Percentiles rank a stretch among this genome's conserved stretches.
Evolutionary conservation across 2,113 vertebrate species (phyloP).

Genomic region (Rhinogobius similis): DNA sequence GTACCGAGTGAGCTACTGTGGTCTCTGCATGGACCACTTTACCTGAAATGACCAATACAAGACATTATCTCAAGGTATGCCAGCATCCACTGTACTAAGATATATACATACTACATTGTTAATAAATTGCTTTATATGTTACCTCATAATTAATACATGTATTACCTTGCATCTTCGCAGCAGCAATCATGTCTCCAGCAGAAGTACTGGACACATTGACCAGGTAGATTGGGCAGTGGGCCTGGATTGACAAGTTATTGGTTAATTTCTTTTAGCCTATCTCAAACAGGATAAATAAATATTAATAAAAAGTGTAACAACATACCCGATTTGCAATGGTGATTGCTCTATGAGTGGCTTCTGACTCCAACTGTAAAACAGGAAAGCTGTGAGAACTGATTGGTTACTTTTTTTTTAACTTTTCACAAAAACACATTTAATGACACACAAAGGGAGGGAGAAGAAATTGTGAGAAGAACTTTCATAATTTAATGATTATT

Average conservation of each 20-base stretch:
- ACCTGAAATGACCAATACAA: slow-evolving; percentile 67
- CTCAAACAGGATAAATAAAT: slow-evolving; percentile 2
- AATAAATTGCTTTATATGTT: neutral
- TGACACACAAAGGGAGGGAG: no score
- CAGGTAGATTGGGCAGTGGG: slow-evolving; percentile 91
- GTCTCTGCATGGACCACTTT: slow-evolving; percentile 94
- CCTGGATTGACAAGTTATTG: slow-evolving; percentile 71
- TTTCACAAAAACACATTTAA: neutral
- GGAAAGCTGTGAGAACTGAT: neutral
- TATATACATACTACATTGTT: no score
- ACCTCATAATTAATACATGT: neutral
- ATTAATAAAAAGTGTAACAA: neutral
- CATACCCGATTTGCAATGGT: slow-evolving; percentile 96
- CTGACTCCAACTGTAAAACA: slow-evolving; percentile 87
- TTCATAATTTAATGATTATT: no score
- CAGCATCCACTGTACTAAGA: neutral
- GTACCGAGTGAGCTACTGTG: slow-evolving; percentile 89
- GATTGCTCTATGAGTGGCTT: slow-evolving; percentile 91
- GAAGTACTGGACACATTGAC: slow-evolving; percentile 95
- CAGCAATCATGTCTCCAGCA: slow-evolving; percentile 89
- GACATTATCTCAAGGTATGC: neutral
- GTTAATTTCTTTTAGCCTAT: neutral
- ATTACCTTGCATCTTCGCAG: slow-evolving; percentile 95
- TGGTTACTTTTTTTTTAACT: no score
- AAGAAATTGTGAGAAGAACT: no score